Evolutionary conservation across 2,888 invertebrate genomes (phyloP), one percentile per base, ranked within the genome.

Genomic region (Torymus texanus): DNA sequence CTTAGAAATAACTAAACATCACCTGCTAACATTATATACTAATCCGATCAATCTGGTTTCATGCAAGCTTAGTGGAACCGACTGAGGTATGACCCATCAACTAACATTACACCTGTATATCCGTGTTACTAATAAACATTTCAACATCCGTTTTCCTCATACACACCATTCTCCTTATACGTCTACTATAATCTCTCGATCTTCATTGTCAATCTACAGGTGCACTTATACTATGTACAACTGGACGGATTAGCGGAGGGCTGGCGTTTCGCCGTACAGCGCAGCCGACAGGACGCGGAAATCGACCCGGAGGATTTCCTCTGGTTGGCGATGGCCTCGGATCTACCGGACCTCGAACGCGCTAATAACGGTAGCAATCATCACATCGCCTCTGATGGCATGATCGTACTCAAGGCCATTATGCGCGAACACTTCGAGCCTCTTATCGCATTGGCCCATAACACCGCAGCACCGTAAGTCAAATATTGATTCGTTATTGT

Each of bases 161-260:
- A 29, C 29, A 29, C 29, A 5, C 3, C 29, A 8, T 41, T 8
- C 41, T 41, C 8, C 41, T 41, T 41, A 1, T 14, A 24, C 2
- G 0, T n/a, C 29, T 12, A 8, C 10, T 13, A 55, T 13, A 55
- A 55, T n/a, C 29, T 55, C 21, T 21, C 18, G 41, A 41, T 1
- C 41, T 41, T 41, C 8, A 8, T 1, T 41, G 41, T 41, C 41
- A 1, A 41, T 41, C 41, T 86, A 16, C 86, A 94, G 94, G 94
- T 97, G 67, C 93, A 93, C 71, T 89, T 97, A 72, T 94, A 95
- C 86, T 94, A 96, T 87, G 92, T 92, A 24, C 97, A 97, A 91
- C 91, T 97, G 80, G 93, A 94, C 86, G 97, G 97, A 1, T 90
- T 97, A 73, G 93, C 93, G 84, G 94, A 93, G 73, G 97, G 97